Percentiles rank a stretch among this genome's conserved stretches.
phyloP scores from a whole-genome alignment of 2,113 vertebrate genomes.

The Pandion haliaetus region DNA sequence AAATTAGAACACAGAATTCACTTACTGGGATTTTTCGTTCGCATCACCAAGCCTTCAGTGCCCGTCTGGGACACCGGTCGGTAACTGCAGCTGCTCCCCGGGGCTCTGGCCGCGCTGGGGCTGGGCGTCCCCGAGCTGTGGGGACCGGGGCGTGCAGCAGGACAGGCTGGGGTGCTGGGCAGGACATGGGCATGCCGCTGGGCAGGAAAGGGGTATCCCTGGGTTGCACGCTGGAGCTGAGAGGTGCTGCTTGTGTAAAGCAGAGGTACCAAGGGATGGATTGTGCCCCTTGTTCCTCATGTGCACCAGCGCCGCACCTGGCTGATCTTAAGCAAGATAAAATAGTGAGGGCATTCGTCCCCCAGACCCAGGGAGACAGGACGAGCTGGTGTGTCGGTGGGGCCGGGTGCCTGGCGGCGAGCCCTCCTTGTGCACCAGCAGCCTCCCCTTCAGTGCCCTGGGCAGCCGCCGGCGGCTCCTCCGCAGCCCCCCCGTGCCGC shows the following conservation, averaged over 20 bases:
- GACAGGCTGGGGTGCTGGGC: not conserved
- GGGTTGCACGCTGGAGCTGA: not conserved
- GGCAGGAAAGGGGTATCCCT: not conserved
- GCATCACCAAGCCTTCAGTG: not conserved
- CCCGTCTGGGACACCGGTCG: not conserved
- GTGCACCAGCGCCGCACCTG: fast-evolving
- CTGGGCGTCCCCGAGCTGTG: not conserved
- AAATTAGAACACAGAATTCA: not conserved
- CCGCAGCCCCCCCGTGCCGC: not conserved
- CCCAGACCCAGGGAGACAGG: not conserved
- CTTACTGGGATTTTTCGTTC: not conserved
- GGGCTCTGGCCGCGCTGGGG: not conserved
- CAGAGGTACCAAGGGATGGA: not conserved
- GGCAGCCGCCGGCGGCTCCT: not conserved
- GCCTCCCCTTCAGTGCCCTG: not conserved
- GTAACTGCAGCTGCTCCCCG: not conserved
- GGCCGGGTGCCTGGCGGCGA: not conserved
- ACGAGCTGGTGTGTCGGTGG: no score
- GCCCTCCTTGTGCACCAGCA: not conserved
- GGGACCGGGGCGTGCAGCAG: not conserved
- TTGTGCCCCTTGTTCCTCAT: not conserved
- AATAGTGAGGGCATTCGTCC: not conserved
- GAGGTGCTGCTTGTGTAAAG: not conserved
- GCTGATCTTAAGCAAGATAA: not conserved
- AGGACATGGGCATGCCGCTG: not conserved